Evolutionary conservation across 2,797 vertebrate species (phyloP), one percentile per base, ranked within the genome.

Genomic region (Sciaenops ocellatus): DNA sequence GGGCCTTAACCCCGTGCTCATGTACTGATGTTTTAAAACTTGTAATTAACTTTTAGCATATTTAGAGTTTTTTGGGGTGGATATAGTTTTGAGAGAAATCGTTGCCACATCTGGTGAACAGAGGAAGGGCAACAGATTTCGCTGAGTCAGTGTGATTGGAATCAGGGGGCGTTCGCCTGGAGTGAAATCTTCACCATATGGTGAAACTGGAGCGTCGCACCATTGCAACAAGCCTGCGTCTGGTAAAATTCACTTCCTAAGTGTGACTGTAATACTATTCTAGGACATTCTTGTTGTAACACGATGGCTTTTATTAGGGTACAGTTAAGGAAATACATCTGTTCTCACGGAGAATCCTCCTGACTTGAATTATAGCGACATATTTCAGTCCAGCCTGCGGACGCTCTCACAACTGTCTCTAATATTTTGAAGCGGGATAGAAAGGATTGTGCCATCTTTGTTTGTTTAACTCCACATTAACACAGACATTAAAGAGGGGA

Each of bases 61-160:
- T 70, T 17, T 66, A 17, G 22, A 83, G 52, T 77, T 80, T 84
- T 69, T 54, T 38, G 34, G 44, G 56, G 62, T 51, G 30, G 56
- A 65, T 68, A 65, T 68, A 70, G 78, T 56, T 83, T 60, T 74
- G 72, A 83, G 82, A 85, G 54, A 73, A 88, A 55, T 42, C 13
- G 6, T 87, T 83, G 73, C 84, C 77, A 90, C 92, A 94, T 95
- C 92, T 94, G 93, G 85, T 64, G 64, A 91, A 55, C 90, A 92
- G 88, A 85, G 83, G 85, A 86, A 91, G 51, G 73, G 79, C 68
- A 79, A 73, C 71, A 47, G 44, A 70, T 88, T 90, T 85, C 41
- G 86, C 88, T 91, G 90, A 94, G 85, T 94, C 90, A 93, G 85
- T 82, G 76, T 78, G 87, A 92, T 90, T 85, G 73, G 85, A 92